Base-by-base conservation (phyloP, 2,113 vertebrate genomes). In the Coptodon rendalli region DNA sequence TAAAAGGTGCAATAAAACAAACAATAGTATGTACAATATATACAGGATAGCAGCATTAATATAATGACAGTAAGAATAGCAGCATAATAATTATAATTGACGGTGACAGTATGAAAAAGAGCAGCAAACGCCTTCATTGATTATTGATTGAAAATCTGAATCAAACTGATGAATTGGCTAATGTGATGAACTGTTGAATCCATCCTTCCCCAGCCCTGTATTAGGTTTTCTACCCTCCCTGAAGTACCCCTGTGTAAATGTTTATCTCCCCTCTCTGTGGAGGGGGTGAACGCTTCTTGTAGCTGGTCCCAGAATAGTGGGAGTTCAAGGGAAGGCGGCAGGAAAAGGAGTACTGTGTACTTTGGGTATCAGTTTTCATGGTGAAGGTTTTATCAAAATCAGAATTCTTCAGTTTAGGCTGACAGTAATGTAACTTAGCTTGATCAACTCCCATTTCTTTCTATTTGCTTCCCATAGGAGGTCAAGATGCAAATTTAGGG, bases 391-490 rank as follows among this genome's bases (percentile, higher is more conserved):
- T 89, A 86, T 56, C 53, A 19, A 17, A 90, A 82, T 82, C 40
- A 43, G 71, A 12, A 73, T 17, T 53, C 71, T 79, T 89, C 9
- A 82, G 16, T 50, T 16, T 50, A 86, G 83, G 2, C 52, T 48
- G 71, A 56, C 50, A 34, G 17, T 88, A 57, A 80, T 61, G 59
- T 71, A 61, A 56, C 22, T 79, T 38, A 43, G 50, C 80, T n/a
- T 10, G 19, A 83, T 88, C 80, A 36, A 29, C 83, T 78, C 84
- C 34, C 45, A n/a, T 57, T 82, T 89, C 80, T 63, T 88, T 82
- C 80, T 22, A 66, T 89, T 88, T 88, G 34, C 88, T 88, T 91
- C 84, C 82, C 90, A 92, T 85, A 87, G 87, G 89, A 94, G 81
- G 71, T 57, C 40, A 45, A 89, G 86, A 92, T 94, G 92, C 82